Evolutionary conservation across 1,140 invertebrate genomes (phyloP).

Genomic region (Drosophila ogumai): DNA sequence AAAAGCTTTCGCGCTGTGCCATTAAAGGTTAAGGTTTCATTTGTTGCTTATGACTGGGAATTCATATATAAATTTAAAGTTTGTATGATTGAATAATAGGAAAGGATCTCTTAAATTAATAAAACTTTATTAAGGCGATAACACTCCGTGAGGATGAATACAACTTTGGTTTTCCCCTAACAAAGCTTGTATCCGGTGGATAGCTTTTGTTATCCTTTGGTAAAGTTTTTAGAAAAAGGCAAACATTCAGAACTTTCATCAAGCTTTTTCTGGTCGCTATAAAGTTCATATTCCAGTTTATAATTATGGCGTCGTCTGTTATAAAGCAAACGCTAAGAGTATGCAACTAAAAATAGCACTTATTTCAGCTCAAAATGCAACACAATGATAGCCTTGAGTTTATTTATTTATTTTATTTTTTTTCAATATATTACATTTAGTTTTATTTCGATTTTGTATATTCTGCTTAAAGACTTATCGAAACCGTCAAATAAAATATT

Average conservation of each 20-base stretch:
- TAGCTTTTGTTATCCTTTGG: neutral
- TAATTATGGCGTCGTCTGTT: neutral
- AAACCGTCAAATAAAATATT: neutral
- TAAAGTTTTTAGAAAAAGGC: neutral
- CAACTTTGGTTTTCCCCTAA: too few relatives aligned
- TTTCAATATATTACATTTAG: neutral
- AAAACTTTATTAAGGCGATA: too few relatives aligned
- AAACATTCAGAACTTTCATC: neutral
- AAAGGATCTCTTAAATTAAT: neutral
- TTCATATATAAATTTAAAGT: neutral
- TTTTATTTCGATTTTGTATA: neutral
- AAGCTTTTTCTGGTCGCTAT: neutral
- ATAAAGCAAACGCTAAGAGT: neutral
- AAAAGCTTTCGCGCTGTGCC: neutral
- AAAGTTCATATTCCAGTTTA: slow-evolving; percentile 7
- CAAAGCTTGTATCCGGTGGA: neutral
- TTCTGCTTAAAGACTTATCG: too few relatives aligned
- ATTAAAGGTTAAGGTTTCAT: too few relatives aligned
- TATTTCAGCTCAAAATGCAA: slow-evolving; percentile 1
- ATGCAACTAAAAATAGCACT: slow-evolving; percentile 16
- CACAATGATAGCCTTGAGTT: neutral
- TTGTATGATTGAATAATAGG: neutral
- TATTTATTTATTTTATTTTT: neutral
- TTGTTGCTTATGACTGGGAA: neutral
- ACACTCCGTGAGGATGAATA: neutral